Evolutionary conservation across 2,797 vertebrate genomes (phyloP).

Genomic region (Myotis planiceps): DNA sequence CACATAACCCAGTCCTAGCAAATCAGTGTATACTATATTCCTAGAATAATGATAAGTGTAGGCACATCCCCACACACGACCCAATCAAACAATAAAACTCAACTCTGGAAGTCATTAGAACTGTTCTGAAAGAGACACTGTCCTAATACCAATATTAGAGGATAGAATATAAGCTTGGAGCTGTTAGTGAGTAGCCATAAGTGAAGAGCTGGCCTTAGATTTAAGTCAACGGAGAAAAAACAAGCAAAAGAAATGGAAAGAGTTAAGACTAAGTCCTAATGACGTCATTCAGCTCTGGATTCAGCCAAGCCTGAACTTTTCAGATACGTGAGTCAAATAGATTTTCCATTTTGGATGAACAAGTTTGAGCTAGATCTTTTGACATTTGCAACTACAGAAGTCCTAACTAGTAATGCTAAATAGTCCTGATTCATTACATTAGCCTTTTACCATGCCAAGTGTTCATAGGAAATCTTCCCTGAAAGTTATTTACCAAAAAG

Average conservation of each 20-base stretch:
- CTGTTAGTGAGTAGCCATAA: background rate
- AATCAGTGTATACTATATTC: background rate
- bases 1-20: background rate
- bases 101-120: background rate
- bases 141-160: background rate
- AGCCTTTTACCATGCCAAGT: background rate
- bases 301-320: constrained; percentile 20
- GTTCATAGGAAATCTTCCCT: background rate
- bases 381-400: background rate
- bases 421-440: background rate
- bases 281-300: background rate
- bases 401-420: background rate
- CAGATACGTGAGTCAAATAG: background rate
- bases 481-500: constrained; percentile 18
- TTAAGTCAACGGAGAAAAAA: background rate
- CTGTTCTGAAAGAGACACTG: background rate
- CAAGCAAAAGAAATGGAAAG: background rate
- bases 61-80: background rate
- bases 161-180: background rate
- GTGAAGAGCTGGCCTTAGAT: background rate
- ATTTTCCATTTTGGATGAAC: constrained; percentile 7
- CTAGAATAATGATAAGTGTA: background rate
- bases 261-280: background rate
- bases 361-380: constrained; percentile 21
- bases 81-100: background rate